Conservation (phyloP, 2,113 vertebrate genomes). For the Melierax canorus region DNA sequence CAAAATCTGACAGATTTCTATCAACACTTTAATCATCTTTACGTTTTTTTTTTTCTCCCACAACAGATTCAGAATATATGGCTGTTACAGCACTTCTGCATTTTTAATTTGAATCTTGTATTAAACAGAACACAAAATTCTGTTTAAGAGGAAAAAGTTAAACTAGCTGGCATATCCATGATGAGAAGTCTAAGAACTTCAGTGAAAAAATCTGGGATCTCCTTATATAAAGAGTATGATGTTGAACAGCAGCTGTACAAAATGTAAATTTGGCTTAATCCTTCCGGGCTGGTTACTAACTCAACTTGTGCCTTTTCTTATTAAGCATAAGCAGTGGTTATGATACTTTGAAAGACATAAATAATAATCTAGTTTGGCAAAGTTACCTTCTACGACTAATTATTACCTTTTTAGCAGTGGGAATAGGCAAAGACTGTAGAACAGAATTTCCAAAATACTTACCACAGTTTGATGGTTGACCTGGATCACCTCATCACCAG, state of each 20-base stretch:
- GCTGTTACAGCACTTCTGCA: not conserved
- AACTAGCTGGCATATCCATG: not conserved
- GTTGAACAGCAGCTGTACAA: not conserved
- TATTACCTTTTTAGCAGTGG: not conserved
- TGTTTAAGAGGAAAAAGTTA: not conserved
- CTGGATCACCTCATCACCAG: constrained; percentile 75
- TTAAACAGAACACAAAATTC: not conserved
- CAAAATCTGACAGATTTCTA: not conserved
- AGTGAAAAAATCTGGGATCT: not conserved
- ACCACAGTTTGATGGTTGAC: constrained; percentile 79
- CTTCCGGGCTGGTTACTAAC: not conserved
- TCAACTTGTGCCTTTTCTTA: not conserved
- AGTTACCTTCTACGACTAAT: not conserved
- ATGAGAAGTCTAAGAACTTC: not conserved
- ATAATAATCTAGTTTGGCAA: not conserved
- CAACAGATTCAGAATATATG: not conserved
- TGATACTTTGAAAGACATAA: not conserved
- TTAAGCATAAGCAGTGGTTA: not conserved
- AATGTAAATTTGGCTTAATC: not conserved
- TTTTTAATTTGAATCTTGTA: not conserved
- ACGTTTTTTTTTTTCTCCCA: rapidly evolving
- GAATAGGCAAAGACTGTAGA: not conserved
- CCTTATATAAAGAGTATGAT: not conserved
- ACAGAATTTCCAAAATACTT: constrained; percentile 35
- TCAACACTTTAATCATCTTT: not conserved